phyloP scores from a whole-genome alignment of 2,113 vertebrate species.

The Tonatia bakeri region DNA sequence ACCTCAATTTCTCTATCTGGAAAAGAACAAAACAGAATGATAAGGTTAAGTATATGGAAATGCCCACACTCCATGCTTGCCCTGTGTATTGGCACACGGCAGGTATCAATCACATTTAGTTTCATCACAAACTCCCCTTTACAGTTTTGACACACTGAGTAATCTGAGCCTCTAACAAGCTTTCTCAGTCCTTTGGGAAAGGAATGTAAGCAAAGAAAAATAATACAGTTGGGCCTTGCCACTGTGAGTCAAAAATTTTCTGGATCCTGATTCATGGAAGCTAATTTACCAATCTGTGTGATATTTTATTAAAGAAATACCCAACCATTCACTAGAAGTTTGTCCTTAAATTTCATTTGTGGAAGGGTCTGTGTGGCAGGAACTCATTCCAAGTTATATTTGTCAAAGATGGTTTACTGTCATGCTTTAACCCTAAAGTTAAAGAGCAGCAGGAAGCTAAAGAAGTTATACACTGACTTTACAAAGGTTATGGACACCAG shows the following conservation, averaged over 20 bases:
- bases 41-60: background rate
- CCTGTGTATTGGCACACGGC: background rate
- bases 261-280: background rate
- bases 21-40: background rate
- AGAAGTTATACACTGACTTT: conserved; percentile 5
- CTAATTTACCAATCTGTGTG: background rate
- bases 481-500: background rate
- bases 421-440: background rate
- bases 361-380: background rate
- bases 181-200: conserved; percentile 55
- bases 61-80: background rate
- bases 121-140: background rate
- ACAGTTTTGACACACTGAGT: conserved; percentile 10
- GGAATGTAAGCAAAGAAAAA: conserved; percentile 60
- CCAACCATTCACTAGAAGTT: background rate
- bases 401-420: background rate
- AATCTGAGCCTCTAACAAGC: conserved; percentile 20
- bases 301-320: background rate
- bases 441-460: background rate
- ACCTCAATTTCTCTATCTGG: background rate
- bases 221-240: conserved; percentile 35
- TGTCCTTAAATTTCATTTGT: background rate
- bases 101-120: background rate
- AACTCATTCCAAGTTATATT: background rate
- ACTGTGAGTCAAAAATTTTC: conserved; percentile 12